Evolutionary conservation across 2,888 invertebrate species (phyloP).

Genomic region (Folsomia candida): DNA sequence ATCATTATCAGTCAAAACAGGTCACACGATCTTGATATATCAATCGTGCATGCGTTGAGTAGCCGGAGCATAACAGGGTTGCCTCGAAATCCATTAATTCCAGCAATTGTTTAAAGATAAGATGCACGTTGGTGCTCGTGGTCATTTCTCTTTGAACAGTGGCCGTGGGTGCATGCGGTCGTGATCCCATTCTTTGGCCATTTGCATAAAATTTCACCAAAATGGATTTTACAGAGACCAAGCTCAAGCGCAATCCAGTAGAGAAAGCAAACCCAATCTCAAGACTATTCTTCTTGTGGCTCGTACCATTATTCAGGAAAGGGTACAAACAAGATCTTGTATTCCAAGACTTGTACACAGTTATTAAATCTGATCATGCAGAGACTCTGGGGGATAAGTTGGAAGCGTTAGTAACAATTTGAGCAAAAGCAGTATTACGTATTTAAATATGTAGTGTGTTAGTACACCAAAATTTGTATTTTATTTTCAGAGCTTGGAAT

Average conservation of each 20-base stretch:
- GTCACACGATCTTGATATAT: no score
- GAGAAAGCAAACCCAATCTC: conserved; percentile 63
- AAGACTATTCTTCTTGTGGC: conserved; percentile 70
- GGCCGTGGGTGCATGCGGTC: no score
- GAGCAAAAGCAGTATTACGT: no score
- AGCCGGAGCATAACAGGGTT: no score
- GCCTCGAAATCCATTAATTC: no score
- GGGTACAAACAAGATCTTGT: conserved; percentile 71
- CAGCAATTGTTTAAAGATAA: no score
- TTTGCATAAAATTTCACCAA: background rate
- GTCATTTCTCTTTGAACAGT: no score
- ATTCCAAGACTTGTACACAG: conserved; percentile 70
- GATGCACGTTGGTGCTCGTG: no score
- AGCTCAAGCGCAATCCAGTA: conserved; percentile 62
- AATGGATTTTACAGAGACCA: conserved; percentile 53
- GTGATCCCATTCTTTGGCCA: background rate
- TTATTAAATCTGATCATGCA: conserved; percentile 69
- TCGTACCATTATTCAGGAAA: conserved; percentile 70
- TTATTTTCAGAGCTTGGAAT: conserved; percentile 24
- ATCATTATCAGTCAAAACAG: no score
- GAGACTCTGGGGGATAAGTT: conserved; percentile 65
- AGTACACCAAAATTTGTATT: no score
- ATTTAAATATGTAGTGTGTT: conserved; percentile 60
- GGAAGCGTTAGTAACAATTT: no score
- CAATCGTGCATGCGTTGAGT: no score